phyloP scores from a whole-genome alignment of 2,113 vertebrate genomes.

The Ibidorhyncha struthersii region DNA sequence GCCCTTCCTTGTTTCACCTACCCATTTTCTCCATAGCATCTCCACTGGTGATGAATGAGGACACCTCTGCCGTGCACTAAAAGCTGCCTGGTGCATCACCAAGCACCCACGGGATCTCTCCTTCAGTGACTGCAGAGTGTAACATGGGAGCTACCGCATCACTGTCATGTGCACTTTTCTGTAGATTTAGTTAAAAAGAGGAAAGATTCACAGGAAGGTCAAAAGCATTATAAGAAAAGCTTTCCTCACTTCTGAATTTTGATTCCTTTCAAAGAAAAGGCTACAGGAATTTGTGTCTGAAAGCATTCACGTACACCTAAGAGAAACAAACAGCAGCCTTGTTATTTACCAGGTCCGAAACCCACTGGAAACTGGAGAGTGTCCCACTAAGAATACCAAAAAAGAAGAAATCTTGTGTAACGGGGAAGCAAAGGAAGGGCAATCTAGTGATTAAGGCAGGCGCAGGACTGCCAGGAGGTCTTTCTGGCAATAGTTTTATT shows the following conservation, averaged over 20 bases:
- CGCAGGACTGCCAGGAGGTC: background rate
- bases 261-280: background rate
- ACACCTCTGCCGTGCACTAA: background rate
- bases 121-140: background rate
- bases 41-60: background rate
- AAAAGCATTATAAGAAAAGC: background rate
- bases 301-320: background rate
- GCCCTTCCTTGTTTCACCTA: background rate
- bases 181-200: background rate
- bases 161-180: background rate
- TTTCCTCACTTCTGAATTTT: background rate
- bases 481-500: background rate
- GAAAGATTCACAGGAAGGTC: background rate
- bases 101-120: background rate
- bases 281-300: background rate
- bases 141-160: background rate
- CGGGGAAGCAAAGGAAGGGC: background rate
- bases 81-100: background rate
- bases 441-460: background rate
- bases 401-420: constrained; percentile 1
- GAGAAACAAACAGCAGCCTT: background rate
- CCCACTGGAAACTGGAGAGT: background rate
- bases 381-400: background rate
- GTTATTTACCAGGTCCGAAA: background rate
- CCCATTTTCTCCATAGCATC: background rate